Evolutionary conservation across 2,797 vertebrate genomes (phyloP).

Genomic region (Monodelphis domestica): DNA sequence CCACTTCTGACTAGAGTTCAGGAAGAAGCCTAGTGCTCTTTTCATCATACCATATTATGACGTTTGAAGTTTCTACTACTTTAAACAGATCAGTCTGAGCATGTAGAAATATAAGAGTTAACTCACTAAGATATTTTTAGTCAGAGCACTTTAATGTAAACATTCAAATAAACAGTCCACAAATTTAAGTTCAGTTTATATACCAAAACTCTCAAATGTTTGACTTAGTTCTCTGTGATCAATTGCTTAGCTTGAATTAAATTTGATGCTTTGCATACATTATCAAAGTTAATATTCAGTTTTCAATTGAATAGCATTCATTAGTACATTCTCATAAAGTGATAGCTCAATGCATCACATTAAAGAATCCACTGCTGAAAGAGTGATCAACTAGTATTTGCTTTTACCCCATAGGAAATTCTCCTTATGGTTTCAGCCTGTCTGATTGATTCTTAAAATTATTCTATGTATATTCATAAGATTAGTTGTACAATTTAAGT

Average conservation of each 20-base stretch:
- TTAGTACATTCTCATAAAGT: conserved; percentile 62
- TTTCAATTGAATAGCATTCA: conserved; percentile 62
- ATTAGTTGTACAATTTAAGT: conserved; percentile 13
- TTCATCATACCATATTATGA: neutral
- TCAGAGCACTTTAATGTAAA: conserved; percentile 57
- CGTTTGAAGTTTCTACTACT: neutral
- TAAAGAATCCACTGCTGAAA: conserved; percentile 39
- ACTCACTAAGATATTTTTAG: neutral
- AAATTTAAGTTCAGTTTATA: neutral
- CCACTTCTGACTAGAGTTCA: neutral
- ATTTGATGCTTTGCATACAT: neutral
- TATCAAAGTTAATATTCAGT: neutral
- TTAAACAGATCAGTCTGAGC: neutral
- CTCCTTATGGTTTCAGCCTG: conserved; percentile 24
- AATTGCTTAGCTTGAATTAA: conserved; percentile 53
- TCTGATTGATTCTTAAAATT: neutral
- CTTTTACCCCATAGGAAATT: conserved; percentile 27
- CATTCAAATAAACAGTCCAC: conserved; percentile 49
- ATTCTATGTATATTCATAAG: neutral
- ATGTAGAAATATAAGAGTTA: conserved; percentile 27
- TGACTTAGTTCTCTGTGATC: conserved; percentile 37
- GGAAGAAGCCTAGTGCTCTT: neutral
- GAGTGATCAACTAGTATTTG: conserved; percentile 21
- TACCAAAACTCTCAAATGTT: conserved; percentile 64
- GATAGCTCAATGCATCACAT: conserved; percentile 48